phyloP scores from a whole-genome alignment of 2,113 vertebrate genomes.

The Paraplagusia blochii region DNA sequence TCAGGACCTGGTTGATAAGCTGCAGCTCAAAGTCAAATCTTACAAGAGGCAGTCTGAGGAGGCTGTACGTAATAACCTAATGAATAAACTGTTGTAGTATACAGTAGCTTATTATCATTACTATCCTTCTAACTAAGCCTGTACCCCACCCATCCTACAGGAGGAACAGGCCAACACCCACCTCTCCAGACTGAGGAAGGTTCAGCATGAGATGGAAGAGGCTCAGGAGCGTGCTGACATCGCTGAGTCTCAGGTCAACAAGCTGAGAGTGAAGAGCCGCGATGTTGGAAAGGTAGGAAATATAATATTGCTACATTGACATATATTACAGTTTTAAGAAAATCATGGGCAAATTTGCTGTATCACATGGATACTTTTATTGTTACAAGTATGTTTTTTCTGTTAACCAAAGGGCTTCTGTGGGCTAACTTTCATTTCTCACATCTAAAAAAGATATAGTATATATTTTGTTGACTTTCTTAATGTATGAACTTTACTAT shows the following conservation, averaged over 20 bases:
- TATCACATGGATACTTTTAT: too few species aligned
- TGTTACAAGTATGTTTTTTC: too few species aligned
- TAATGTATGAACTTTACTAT: not conserved
- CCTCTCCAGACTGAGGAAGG: constrained; percentile 57
- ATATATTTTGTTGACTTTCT: not conserved
- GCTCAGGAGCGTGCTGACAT: constrained; percentile 65
- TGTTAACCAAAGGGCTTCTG: too few species aligned
- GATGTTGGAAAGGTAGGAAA: constrained; percentile 43
- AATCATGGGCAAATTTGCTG: not conserved
- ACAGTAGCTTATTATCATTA: not conserved
- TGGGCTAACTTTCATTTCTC: too few species aligned
- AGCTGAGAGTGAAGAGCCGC: constrained; percentile 57
- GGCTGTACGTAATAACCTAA: constrained; percentile 38
- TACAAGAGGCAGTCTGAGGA: constrained; percentile 67
- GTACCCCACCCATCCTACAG: constrained; percentile 12
- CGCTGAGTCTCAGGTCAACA: constrained; percentile 64
- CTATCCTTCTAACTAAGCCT: not conserved
- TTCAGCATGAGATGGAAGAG: constrained; percentile 65
- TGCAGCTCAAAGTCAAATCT: constrained; percentile 63
- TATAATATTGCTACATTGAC: not conserved
- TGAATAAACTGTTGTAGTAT: not conserved
- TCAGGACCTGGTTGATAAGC: constrained; percentile 63
- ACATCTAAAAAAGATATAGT: not conserved
- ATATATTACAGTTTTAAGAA: not conserved
- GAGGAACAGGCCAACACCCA: constrained; percentile 67